These are phyloP conservation scores for Apodemus speciosus DNA, from an alignment of 2,113 vertebrate genomes.

Conservation along the genomic window DNA sequence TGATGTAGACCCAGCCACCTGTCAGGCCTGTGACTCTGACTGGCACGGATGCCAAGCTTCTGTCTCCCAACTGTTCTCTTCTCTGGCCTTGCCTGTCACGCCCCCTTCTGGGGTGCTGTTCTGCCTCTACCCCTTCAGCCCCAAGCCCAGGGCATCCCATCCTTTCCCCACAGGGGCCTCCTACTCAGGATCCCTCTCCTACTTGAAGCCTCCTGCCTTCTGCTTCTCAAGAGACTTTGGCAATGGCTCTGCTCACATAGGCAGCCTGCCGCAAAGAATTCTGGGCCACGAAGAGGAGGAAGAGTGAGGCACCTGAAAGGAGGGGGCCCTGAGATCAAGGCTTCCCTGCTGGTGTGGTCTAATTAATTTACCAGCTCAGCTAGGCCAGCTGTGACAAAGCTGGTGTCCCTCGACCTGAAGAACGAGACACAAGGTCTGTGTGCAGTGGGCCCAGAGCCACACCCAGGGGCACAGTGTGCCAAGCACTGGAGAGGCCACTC, in stretches of 20 bases:
- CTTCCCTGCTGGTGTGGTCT: not conserved
- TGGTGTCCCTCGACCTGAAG: not conserved
- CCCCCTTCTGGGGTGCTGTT: not conserved
- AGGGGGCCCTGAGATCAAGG: not conserved
- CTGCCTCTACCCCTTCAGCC: not conserved
- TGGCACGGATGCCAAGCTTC: too few species aligned
- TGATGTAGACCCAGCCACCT: not conserved
- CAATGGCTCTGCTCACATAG: not conserved
- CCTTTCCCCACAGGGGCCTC: not conserved
- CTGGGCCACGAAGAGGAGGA: not conserved
- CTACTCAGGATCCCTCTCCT: not conserved
- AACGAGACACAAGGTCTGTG: not conserved
- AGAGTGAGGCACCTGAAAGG: not conserved
- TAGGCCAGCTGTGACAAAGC: not conserved
- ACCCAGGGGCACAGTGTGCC: accelerated
- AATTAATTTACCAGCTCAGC: not conserved
- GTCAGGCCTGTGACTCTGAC: not conserved
- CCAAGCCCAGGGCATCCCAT: not conserved
- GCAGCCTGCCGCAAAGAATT: not conserved
- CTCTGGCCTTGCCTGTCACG: not conserved
- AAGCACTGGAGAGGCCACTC: not conserved
- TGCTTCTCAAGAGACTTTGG: not conserved
- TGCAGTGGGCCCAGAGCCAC: not conserved
- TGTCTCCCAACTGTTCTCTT: not conserved
- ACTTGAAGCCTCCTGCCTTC: not conserved